A percentile compares a stretch with the other conserved stretches of the same genome.
phyloP scores from a whole-genome alignment of 1,140 invertebrate species.

The Temnothorax nylanderi region DNA sequence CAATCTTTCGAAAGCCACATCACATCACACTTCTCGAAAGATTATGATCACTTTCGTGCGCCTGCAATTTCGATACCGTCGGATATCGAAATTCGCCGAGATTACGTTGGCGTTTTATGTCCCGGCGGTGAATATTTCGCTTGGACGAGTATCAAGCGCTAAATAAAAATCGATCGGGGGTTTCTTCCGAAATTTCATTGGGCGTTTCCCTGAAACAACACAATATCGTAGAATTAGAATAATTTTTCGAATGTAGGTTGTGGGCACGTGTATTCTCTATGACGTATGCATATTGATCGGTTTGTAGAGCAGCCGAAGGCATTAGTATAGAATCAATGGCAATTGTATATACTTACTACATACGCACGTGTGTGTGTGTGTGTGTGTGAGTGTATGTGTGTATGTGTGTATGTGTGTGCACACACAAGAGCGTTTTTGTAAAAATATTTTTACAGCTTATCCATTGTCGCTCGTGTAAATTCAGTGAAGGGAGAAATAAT shows the following conservation, averaged over 20 bases:
- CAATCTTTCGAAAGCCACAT: background rate
- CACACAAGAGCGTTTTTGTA: background rate
- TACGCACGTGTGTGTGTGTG: too few species aligned
- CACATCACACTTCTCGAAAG: background rate
- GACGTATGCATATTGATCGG: constrained; percentile 63
- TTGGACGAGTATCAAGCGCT: background rate
- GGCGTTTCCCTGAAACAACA: background rate
- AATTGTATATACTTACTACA: constrained; percentile 2
- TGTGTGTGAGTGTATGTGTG: too few species aligned
- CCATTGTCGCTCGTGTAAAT: background rate
- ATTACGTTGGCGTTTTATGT: background rate
- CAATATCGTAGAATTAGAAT: background rate
- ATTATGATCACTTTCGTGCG: background rate
- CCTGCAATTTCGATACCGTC: background rate
- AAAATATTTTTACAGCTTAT: background rate
- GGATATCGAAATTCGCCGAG: background rate
- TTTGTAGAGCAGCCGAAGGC: constrained; percentile 11
- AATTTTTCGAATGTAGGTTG: constrained; percentile 63
- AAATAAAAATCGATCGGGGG: background rate
- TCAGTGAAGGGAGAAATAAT: background rate
- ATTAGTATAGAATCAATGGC: constrained; percentile 56
- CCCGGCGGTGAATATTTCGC: background rate
- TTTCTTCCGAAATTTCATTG: background rate
- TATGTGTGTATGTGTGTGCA: too few species aligned
- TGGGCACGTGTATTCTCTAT: constrained; percentile 29